phyloP scores from a whole-genome alignment of 2,888 invertebrate species.

The Thera obeliscata region DNA sequence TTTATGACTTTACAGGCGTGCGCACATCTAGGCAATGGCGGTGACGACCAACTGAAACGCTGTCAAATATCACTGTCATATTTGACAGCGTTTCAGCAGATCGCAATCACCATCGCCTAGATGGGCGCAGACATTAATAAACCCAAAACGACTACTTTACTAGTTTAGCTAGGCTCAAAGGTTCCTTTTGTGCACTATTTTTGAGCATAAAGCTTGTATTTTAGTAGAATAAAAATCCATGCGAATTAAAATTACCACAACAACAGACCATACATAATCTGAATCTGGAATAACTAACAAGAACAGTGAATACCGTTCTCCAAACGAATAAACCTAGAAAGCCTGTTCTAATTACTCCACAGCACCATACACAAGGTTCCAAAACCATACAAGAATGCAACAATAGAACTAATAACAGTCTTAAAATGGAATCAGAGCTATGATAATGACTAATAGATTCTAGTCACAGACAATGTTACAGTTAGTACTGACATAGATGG shows the following conservation, averaged over 20 bases:
- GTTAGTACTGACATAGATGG: neutral
- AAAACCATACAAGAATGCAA: conserved; percentile 24
- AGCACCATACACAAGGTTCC: conserved; percentile 1
- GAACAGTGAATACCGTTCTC: conserved; percentile 1
- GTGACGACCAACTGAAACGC: no score
- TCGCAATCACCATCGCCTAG: no score
- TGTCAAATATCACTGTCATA: no score
- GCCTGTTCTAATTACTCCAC: neutral
- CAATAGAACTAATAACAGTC: conserved; percentile 30
- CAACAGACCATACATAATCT: neutral
- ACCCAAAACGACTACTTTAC: no score
- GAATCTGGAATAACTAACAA: neutral
- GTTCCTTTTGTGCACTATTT: no score
- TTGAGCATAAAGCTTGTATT: no score
- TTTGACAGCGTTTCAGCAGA: no score
- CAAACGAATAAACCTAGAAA: neutral
- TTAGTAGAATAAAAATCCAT: no score
- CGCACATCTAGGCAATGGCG: no score
- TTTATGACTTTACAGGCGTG: neutral
- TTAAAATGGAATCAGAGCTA: conserved; percentile 5
- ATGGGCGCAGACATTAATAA: no score
- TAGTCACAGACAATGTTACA: neutral
- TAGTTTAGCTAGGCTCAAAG: no score
- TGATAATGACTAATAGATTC: conserved; percentile 27
- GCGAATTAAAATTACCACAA: neutral